A percentile compares a stretch with the other conserved stretches of the same genome.
phyloP scores from a whole-genome alignment of 2,797 vertebrate genomes.

The Atherinosoma microstoma region DNA sequence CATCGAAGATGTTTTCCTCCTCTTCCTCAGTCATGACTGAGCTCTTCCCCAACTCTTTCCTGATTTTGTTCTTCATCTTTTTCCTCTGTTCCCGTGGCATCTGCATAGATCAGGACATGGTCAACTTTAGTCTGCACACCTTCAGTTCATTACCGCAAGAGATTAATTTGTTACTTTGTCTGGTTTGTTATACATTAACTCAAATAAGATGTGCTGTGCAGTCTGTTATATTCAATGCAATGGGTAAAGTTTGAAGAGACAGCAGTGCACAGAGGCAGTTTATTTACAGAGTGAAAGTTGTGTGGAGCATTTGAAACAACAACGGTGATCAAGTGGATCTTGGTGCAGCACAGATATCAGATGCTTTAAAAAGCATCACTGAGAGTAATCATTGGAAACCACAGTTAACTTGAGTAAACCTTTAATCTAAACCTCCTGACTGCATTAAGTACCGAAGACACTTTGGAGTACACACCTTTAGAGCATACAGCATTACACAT shows the following conservation, averaged over 20 bases:
- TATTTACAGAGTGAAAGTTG: neutral
- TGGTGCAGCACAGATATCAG: neutral
- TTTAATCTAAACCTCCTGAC: neutral
- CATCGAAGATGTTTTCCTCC: constrained; percentile 74
- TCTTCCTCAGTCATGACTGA: constrained; percentile 83
- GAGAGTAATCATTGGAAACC: neutral
- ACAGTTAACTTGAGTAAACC: neutral
- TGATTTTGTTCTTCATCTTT: constrained; percentile 85
- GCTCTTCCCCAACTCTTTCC: constrained; percentile 81
- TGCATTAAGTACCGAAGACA: neutral
- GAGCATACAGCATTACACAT: neutral
- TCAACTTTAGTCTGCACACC: constrained; percentile 6
- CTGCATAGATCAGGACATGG: constrained; percentile 67
- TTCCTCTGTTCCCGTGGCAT: constrained; percentile 82
- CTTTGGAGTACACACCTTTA: neutral
- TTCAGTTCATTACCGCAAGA: neutral
- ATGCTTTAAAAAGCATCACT: neutral
- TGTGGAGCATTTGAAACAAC: neutral
- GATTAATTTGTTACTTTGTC: neutral
- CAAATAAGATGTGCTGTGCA: neutral
- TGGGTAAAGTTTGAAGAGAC: neutral
- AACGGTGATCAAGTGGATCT: neutral
- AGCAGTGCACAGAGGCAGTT: neutral
- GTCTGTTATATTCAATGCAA: neutral
- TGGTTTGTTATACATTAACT: neutral